phyloP scores from a whole-genome alignment of 2,113 vertebrate genomes.

The Bos indicus region DNA sequence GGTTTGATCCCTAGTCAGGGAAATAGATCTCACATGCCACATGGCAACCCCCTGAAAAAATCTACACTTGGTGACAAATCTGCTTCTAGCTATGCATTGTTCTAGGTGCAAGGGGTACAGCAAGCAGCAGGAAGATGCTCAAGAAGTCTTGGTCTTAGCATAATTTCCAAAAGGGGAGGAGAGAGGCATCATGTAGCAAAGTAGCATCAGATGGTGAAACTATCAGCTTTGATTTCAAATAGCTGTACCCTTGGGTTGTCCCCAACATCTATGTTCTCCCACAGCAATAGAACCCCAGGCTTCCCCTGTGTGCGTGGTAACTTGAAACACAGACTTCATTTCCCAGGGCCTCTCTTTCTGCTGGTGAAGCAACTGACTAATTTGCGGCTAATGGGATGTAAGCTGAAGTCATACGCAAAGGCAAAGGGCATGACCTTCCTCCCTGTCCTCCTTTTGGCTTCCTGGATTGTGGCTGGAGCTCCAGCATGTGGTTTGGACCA shows the following conservation, averaged over 20 bases:
- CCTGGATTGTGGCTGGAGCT: not conserved
- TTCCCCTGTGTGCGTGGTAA: not conserved
- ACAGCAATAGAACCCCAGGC: not conserved
- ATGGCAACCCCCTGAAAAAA: not conserved
- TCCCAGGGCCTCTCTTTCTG: not conserved
- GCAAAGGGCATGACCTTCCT: not conserved
- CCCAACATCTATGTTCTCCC: not conserved
- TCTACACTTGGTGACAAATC: not conserved
- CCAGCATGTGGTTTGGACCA: not conserved
- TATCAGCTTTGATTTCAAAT: not conserved
- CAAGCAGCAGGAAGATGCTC: not conserved
- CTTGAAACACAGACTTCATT: not conserved
- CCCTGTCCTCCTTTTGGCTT: not conserved
- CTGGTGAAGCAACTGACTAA: not conserved
- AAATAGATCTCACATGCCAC: not conserved
- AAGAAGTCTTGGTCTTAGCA: not conserved
- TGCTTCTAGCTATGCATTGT: rapidly evolving
- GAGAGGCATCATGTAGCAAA: not conserved
- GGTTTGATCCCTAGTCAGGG: not conserved
- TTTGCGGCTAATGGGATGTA: too few species aligned
- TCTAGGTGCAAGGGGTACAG: not conserved
- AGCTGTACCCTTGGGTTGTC: not conserved
- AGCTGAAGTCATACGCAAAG: not conserved
- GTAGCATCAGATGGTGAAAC: not conserved
- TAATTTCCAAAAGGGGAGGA: not conserved